Base-by-base conservation (phyloP, 2,113 vertebrate species). In the Petroica traversi region DNA sequence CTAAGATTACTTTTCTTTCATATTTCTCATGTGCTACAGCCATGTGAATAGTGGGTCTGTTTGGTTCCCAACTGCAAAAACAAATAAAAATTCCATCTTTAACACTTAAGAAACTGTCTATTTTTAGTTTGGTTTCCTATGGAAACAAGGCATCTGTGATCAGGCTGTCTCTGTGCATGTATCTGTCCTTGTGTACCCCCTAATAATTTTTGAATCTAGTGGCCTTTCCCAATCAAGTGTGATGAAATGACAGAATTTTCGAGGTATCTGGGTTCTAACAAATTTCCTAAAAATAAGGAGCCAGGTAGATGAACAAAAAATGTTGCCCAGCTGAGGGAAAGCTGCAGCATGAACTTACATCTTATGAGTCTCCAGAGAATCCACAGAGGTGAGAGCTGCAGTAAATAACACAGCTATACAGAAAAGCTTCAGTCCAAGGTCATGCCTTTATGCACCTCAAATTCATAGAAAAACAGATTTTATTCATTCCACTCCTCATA, bases 91-190 rank as follows among this genome's bases (percentile, higher is more conserved):
- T 95, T 96, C 93, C 95, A 93, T 96, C 95, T 96, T 96, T 95
- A 97, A 96, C 94, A 95, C 95, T 96, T 96, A 94, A 86, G 92
- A 96, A 96, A 85, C 93, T n/a, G 46, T 66, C 92, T 97, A 94
- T 96, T 97, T 97, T 95, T 96, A 95, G 93, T 95, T 86, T 96
- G 96, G 96, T 97, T 97, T 97, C 96, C 96, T 97, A 97, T 95
- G 93, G 93, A 96, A 96, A 95, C 93, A 88, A 93, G 96, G 90
- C 96, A 96, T 96, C 95, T 95, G 94, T 94, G 95, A 96, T 96
- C 93, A 95, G 89, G 66, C 95, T 95, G 89, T 93, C 87, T 96
- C 91, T 92, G 83, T 96, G 85, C 85, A 36, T 88, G 92, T 97
- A 93, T 97, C 91, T 97, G 94, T 96, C 96, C 96, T 97, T 96